Base-by-base conservation (phyloP, 2,113 vertebrate species). In the Oreotrochilus melanogaster region DNA sequence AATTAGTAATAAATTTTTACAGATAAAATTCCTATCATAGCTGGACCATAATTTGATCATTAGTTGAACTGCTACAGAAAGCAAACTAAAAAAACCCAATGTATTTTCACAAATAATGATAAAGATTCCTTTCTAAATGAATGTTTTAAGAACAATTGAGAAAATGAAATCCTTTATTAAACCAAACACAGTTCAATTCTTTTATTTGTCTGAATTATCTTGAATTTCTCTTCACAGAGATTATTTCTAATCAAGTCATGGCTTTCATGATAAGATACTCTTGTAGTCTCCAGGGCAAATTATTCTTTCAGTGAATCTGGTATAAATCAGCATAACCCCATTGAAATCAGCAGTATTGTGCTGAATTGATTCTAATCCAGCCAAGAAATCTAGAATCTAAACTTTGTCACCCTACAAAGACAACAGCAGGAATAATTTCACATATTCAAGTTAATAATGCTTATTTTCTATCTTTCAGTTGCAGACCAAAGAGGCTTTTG, bases 321-420 rank as follows among this genome's bases (percentile, higher is more conserved):
- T 43, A 42, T 56, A 74, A 56, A 80, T 89, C 69, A 72, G 8
- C 31, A 28, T 53, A 86, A 82, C 24, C 64, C 65, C 45, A 14
- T 11, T 81, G 48, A 88, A 92, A 92, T 84, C 35, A 89, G 6
- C 58, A 69, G 10, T 27, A 89, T 89, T 95, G 85, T 88, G 18
- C 35, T 76, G 48, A 78, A 71, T 67, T 2, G 0, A 74, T 91
- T 62, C 23, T 87, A 78, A 86, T 78, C n/a, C 42, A 43, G 28
- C 10, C 23, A 80, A 67, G 54, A 88, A 66, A 54, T 73, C 15
- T 74, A 28, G 43, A 57, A 31, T 45, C 19, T 37, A 70, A 86
- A 65, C 33, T 66, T 90, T 54, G 7, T 24, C 33, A 58, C 76
- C 50, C 30, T 72, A 53, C 22, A 86, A 85, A 85, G 45, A 69